A percentile compares a stretch with the other conserved stretches of the same genome.
Evolutionary conservation across 53 echinoderm and acorn worm species (phyloP).

Genomic region (Luidia sarsii): DNA sequence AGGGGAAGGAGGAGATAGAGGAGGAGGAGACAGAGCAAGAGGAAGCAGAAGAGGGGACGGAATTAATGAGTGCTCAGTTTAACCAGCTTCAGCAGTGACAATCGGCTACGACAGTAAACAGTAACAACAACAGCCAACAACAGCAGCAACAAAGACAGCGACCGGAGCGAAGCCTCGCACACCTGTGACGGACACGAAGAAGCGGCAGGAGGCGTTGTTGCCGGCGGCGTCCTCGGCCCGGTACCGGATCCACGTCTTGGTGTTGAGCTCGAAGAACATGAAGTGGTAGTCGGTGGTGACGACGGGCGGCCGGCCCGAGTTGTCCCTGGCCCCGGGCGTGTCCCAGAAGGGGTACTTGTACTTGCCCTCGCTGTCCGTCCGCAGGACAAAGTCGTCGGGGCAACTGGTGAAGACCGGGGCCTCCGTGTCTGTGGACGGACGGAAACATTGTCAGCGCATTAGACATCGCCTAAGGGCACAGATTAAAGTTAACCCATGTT

Average conservation of each 20-base stretch:
- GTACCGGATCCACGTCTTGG: slow-evolving; percentile 5
- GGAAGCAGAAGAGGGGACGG: no score
- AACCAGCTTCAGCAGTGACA: no score
- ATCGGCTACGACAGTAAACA: no score
- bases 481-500: no score
- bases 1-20: no score
- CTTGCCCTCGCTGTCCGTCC: slow-evolving; percentile 13
- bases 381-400: slow-evolving; percentile 34
- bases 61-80: no score
- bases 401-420: slow-evolving; percentile 53
- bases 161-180: background rate
- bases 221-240: slow-evolving; percentile 9
- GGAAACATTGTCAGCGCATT: no score
- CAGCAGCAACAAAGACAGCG: background rate
- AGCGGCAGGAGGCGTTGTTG: slow-evolving; percentile 37
- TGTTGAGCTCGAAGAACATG: slow-evolving; percentile 1
- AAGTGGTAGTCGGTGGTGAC: background rate
- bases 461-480: no score
- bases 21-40: no score
- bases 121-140: no score
- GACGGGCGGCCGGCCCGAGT: slow-evolving; percentile 19
- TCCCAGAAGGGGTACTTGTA: slow-evolving; percentile 48
- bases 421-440: slow-evolving; percentile 48
- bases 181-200: slow-evolving; percentile 27
- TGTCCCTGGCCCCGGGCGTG: slow-evolving; percentile 51